Evolutionary conservation across 2,888 invertebrate genomes (phyloP).

Genomic region (Acleris literana): DNA sequence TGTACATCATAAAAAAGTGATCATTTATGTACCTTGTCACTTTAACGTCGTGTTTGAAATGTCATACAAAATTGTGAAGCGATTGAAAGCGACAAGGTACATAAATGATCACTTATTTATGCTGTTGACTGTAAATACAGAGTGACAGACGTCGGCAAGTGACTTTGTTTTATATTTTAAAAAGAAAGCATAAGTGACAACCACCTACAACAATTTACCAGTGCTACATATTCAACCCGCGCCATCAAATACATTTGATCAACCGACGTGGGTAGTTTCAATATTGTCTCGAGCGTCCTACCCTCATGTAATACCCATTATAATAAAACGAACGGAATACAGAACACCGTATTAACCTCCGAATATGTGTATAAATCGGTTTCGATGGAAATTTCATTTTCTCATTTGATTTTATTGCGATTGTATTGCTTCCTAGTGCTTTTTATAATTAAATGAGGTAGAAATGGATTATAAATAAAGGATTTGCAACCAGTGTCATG

Average conservation of each 20-base stretch:
- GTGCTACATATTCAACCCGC: background rate
- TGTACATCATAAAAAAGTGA: too few relatives aligned
- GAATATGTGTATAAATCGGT: slow-evolving; percentile 38
- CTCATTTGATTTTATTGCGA: slow-evolving; percentile 10
- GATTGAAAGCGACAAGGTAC: too few relatives aligned
- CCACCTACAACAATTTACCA: background rate
- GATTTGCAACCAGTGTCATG: too few relatives aligned
- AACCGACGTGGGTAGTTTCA: slow-evolving; percentile 17
- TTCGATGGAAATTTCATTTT: slow-evolving; percentile 28
- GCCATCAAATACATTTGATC: slow-evolving; percentile 11
- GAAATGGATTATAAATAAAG: background rate
- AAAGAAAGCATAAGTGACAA: too few relatives aligned
- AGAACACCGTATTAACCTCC: slow-evolving; percentile 45
- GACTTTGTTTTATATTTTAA: too few relatives aligned
- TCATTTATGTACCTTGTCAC: too few relatives aligned
- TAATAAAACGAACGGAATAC: slow-evolving; percentile 43
- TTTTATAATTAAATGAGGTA: background rate
- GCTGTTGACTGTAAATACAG: too few relatives aligned
- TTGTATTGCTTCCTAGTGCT: slow-evolving; percentile 1
- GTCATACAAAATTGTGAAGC: too few relatives aligned
- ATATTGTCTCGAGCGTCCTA: slow-evolving; percentile 27
- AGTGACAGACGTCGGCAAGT: too few relatives aligned
- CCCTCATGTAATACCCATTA: slow-evolving; percentile 41
- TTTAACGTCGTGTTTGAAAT: too few relatives aligned
- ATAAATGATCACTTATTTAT: too few relatives aligned